Evolutionary conservation across 2,797 vertebrate species (phyloP).

Genomic region (Sciurus vulgaris): DNA sequence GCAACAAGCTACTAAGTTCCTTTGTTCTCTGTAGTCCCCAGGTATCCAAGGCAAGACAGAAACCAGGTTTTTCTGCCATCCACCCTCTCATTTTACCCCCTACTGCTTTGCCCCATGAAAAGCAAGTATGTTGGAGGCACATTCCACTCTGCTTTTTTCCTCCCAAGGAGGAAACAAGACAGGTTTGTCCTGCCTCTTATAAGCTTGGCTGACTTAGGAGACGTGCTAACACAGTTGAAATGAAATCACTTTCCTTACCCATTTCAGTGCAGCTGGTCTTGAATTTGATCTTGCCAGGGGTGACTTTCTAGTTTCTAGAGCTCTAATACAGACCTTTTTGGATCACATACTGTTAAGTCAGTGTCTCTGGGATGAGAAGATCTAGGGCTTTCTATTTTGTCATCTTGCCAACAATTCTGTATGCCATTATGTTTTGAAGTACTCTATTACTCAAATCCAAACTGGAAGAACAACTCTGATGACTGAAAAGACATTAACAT

Average conservation of each 20-base stretch:
- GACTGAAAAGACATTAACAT: background rate
- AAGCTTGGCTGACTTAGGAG: background rate
- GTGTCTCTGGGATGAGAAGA: background rate
- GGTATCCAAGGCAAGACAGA: background rate
- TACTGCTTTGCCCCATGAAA: background rate
- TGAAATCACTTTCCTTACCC: background rate
- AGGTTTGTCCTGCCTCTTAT: background rate
- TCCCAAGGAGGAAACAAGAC: background rate
- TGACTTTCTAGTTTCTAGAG: background rate
- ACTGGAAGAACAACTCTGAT: background rate
- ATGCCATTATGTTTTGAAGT: slow-evolving; percentile 1
- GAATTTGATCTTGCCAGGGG: background rate
- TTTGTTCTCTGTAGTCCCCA: background rate
- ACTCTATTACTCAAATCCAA: background rate
- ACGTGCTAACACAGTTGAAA: background rate
- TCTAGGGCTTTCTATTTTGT: background rate
- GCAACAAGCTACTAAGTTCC: background rate
- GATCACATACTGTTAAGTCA: background rate
- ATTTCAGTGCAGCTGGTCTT: background rate
- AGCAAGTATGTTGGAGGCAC: background rate
- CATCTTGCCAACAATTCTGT: background rate
- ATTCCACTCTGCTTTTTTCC: background rate
- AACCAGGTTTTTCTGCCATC: background rate
- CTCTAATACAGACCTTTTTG: background rate
- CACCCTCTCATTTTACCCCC: background rate